A percentile compares a stretch with the other conserved stretches of the same genome.
These are phyloP conservation scores for Melinaea marsaeus DNA, from an alignment of 2,888 invertebrate genomes.

Conservation along the genomic window DNA sequence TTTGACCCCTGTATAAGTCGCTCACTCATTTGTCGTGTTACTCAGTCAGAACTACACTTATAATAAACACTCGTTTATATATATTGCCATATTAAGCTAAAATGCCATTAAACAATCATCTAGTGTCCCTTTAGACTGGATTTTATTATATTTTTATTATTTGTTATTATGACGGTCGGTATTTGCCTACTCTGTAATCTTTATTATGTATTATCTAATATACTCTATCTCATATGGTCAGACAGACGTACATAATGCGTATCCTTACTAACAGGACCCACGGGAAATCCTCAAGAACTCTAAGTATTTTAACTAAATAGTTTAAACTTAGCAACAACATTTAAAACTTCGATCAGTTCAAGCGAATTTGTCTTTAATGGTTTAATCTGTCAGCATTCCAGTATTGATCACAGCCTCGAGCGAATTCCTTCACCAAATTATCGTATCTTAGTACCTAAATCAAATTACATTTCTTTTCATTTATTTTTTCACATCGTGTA, in stretches of 20 bases:
- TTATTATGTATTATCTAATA: too few relatives aligned
- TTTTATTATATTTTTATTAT: too few relatives aligned
- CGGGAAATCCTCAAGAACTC: background rate
- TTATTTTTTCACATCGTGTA: background rate
- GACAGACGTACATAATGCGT: slow-evolving; percentile 2
- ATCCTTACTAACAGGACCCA: background rate
- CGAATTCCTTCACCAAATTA: background rate
- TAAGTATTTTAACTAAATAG: background rate
- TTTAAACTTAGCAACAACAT: background rate
- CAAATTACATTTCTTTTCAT: background rate
- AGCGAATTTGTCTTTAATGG: slow-evolving; percentile 4
- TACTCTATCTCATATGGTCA: too few relatives aligned
- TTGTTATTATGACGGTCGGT: too few relatives aligned
- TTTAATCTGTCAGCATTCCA: slow-evolving; percentile 29
- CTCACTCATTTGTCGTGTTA: too few relatives aligned
- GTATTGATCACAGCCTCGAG: slow-evolving; percentile 30
- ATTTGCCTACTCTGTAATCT: too few relatives aligned
- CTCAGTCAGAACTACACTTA: too few relatives aligned
- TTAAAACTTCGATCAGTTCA: background rate
- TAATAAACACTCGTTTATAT: too few relatives aligned
- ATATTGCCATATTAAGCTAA: too few relatives aligned
- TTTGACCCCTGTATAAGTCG: too few relatives aligned
- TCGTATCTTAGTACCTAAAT: background rate
- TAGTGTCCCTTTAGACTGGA: too few relatives aligned
- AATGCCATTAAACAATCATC: too few relatives aligned